phyloP scores from a whole-genome alignment of 1,140 invertebrate species.

The Lysiphlebus fabarum region DNA sequence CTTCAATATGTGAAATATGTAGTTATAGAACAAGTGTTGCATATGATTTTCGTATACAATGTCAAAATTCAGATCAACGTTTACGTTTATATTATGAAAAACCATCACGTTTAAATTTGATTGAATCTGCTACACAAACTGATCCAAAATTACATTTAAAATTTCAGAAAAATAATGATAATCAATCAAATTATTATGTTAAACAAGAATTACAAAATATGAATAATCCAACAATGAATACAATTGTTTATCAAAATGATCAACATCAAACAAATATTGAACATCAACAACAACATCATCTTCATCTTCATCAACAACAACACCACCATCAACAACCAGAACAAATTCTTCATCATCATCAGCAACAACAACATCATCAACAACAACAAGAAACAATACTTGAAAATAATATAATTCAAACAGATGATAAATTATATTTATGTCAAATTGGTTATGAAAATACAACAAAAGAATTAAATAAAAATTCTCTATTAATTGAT shows the following conservation, averaged over 20 bases:
- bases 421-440: slow-evolving; percentile 47
- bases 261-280: too few relatives aligned
- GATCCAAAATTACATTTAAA: slow-evolving; percentile 38
- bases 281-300: too few relatives aligned
- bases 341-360: not conserved
- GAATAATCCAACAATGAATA: slow-evolving; percentile 29
- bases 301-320: too few relatives aligned
- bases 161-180: slow-evolving; percentile 33
- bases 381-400: not conserved
- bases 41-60: slow-evolving; percentile 50
- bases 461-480: slow-evolving; percentile 28
- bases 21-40: slow-evolving; percentile 49
- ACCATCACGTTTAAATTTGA: slow-evolving; percentile 38
- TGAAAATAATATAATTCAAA: slow-evolving; percentile 28
- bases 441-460: slow-evolving; percentile 43
- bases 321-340: slow-evolving; percentile 16
- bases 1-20: slow-evolving; percentile 49
- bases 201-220: slow-evolving; percentile 41
- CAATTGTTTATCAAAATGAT: slow-evolving; percentile 16
- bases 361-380: not conserved
- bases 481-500: slow-evolving; percentile 22
- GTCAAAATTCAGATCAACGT: slow-evolving; percentile 48
- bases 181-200: slow-evolving; percentile 41
- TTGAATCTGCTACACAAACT: slow-evolving; percentile 47
- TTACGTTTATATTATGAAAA: slow-evolving; percentile 49